phyloP scores from a whole-genome alignment of 2,797 vertebrate species.

The Phrynocephalus guinanensis region DNA sequence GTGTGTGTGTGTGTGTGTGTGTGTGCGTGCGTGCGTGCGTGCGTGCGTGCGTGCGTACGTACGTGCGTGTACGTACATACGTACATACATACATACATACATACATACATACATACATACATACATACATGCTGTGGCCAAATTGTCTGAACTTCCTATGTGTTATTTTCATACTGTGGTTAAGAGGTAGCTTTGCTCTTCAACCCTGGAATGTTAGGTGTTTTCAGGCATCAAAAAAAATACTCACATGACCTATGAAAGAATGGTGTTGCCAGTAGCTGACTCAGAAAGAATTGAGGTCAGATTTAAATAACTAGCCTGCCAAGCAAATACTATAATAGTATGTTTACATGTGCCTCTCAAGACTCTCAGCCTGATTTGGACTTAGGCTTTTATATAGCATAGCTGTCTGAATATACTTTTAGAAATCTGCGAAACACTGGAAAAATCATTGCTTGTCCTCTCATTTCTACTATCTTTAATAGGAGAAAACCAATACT shows the following conservation, averaged over 20 bases:
- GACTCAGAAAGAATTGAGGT: constrained; percentile 11
- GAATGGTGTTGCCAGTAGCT: background rate
- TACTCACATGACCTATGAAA: background rate
- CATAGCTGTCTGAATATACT: background rate
- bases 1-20: no score
- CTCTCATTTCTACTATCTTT: background rate
- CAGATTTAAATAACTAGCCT: background rate
- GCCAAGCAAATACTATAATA: background rate
- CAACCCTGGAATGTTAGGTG: background rate
- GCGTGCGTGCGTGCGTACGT: no score
- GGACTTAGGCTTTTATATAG: background rate
- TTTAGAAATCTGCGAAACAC: background rate
- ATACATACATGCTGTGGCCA: no score
- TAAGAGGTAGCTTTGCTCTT: no score
- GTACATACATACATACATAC: no score
- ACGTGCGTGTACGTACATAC: no score
- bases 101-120: no score
- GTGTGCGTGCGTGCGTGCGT: no score
- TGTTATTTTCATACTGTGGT: background rate
- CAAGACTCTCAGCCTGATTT: background rate
- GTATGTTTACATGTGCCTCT: background rate
- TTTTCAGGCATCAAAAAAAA: background rate
- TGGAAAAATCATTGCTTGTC: background rate
- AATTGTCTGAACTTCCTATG: no score
- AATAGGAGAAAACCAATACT: background rate